Evolutionary conservation across 2,113 vertebrate genomes (phyloP), one percentile per base, ranked within the genome.

Genomic region (Ifrita kowaldi): DNA sequence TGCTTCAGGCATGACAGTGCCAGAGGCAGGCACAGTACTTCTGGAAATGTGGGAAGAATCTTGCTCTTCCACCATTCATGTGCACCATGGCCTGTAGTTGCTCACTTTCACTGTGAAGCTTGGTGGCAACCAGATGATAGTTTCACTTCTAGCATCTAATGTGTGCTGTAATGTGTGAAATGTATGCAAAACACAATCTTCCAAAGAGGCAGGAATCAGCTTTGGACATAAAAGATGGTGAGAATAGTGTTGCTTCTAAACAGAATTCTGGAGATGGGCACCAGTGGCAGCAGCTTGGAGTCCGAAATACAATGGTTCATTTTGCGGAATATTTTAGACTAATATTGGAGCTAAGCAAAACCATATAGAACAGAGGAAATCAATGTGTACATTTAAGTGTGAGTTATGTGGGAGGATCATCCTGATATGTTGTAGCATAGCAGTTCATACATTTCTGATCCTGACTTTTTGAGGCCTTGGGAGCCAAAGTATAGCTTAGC

Each of bases 391-490:
- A 0, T 90, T 87, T 82, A 78, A 81, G 71, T 82, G 27, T 67
- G 57, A 62, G 26, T 53, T 59, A 9, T 42, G 30, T 42, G 78
- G 49, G 42, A 44, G 24, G 27, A 74, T 87, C 64, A 71, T 81
- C 79, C 37, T 68, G 87, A 30, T 84, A 41, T 17, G 18, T 49
- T 76, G 37, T 10, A 86, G 39, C 60, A 60, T 7, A 74, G 24
- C 22, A 65, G 32, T 35, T 84, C 52, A 55, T 60, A 52, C 20
- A 6, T 49, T 91, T 84, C 59, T 84, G 59, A 86, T 83, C 77
- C 33, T 90, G 64, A 75, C 44, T 92, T 88, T 89, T 30, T 64
- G 80, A 87, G 80, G 60, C 65, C 74, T 49, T 87, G 41, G 59
- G 33, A 94, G 27, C 22, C 59, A 53, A 78, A 75, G 19, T 32